Evolutionary conservation across 2,888 invertebrate species (phyloP).

Genomic region (Drosophila siamana): DNA sequence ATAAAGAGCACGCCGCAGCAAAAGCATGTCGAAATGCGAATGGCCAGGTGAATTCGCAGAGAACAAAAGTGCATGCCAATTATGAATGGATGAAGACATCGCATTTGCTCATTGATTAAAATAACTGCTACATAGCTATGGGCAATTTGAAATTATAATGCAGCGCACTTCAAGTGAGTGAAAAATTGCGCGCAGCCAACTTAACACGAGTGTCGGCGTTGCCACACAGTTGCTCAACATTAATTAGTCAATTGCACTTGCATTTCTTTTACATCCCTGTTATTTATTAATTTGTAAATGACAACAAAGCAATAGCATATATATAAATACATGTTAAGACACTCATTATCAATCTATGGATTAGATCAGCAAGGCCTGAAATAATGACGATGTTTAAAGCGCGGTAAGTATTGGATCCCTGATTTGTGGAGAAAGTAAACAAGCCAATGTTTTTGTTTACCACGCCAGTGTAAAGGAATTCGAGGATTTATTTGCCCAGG

Average conservation of each 20-base stretch:
- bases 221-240: conserved; percentile 29
- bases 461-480: conserved; percentile 91
- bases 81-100: conserved; percentile 23
- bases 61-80: conserved; percentile 9
- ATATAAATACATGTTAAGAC: conserved; percentile 10
- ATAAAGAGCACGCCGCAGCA: conserved; percentile 29
- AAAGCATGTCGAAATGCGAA: conserved; percentile 35
- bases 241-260: conserved; percentile 51
- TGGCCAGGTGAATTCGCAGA: conserved; percentile 17
- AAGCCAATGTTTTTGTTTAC: conserved; percentile 10
- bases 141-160: conserved; percentile 16
- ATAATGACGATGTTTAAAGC: conserved; percentile 84
- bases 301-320: conserved; percentile 48
- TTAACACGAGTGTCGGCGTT: conserved; percentile 24
- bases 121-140: conserved; percentile 10
- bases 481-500: conserved; percentile 89
- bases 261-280: conserved; percentile 38
- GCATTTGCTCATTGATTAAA: conserved; percentile 27
- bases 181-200: conserved; percentile 35
- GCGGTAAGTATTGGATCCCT: conserved; percentile 70
- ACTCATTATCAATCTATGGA: conserved; percentile 44
- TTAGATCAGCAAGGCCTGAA: neutral
- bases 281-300: conserved; percentile 17
- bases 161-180: conserved; percentile 29
- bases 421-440: conserved; percentile 7